These are phyloP conservation scores for Grammomys dolichurus DNA, from an alignment of 2,113 vertebrate genomes.

Conservation along the genomic window DNA sequence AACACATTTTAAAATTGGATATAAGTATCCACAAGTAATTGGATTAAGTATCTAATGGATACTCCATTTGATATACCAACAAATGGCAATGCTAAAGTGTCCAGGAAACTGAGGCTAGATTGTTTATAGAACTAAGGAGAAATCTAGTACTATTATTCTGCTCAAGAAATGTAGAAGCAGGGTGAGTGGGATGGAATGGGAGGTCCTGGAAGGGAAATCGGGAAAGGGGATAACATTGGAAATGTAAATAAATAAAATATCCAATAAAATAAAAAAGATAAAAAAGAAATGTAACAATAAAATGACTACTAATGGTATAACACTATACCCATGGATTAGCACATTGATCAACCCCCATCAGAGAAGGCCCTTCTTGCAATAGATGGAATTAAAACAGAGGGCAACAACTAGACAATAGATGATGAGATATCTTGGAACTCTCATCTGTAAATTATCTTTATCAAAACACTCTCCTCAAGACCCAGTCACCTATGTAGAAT, in stretches of 20 bases:
- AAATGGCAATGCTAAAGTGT: not conserved
- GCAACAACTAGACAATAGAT: not conserved
- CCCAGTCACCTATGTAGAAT: not conserved
- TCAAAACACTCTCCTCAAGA: not conserved
- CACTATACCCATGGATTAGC: not conserved
- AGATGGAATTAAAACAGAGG: not conserved
- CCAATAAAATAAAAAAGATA: no score
- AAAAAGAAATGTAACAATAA: not conserved
- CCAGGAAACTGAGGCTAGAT: not conserved
- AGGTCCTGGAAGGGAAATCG: no score
- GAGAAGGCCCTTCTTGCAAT: not conserved
- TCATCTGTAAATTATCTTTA: not conserved
- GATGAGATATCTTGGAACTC: not conserved
- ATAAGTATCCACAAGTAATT: not conserved
- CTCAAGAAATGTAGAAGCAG: not conserved
- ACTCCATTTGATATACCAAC: not conserved
- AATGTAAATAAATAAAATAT: no score
- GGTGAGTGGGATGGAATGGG: no score
- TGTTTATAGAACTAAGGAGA: not conserved
- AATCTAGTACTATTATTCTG: not conserved
- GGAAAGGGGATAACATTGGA: no score
- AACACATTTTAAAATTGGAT: not conserved
- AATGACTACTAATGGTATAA: not conserved
- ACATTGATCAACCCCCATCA: not conserved
- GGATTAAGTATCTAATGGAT: no score